Evolutionary conservation across 2,888 invertebrate species (phyloP).

Genomic region (Macrophya annulata): DNA sequence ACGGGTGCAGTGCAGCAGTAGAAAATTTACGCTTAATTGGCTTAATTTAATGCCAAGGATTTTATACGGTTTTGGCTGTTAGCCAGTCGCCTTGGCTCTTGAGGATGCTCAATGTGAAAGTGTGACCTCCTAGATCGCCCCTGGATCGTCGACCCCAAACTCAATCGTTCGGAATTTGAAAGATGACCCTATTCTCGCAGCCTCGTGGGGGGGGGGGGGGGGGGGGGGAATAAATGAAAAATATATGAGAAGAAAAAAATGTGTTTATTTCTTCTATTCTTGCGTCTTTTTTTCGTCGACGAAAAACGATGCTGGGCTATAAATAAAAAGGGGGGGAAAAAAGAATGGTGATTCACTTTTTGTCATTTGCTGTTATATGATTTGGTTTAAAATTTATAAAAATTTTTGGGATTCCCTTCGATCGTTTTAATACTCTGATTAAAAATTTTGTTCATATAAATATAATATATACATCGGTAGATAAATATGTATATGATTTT

Average conservation of each 20-base stretch:
- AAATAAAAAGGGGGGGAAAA: background rate
- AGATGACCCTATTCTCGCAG: background rate
- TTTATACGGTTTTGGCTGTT: conserved; percentile 23
- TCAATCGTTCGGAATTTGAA: conserved; percentile 47
- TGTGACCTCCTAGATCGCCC: conserved; percentile 17
- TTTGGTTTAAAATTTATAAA: background rate
- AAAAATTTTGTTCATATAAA: background rate
- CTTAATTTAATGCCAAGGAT: conserved; percentile 43
- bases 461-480: no score
- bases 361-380: no score
- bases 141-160: conserved; percentile 24
- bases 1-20: background rate
- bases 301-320: background rate
- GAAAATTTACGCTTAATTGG: conserved; percentile 48
- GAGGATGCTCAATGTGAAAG: conserved; percentile 10
- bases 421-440: background rate
- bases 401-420: background rate
- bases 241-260: background rate
- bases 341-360: background rate
- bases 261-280: background rate
- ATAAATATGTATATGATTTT: background rate
- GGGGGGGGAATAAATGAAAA: background rate
- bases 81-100: conserved; percentile 29
- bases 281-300: background rate
- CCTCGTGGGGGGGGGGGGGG: background rate